These are phyloP conservation scores for Neuroterus valhalla DNA, from an alignment of 1,140 invertebrate species.

Conservation along the genomic window DNA sequence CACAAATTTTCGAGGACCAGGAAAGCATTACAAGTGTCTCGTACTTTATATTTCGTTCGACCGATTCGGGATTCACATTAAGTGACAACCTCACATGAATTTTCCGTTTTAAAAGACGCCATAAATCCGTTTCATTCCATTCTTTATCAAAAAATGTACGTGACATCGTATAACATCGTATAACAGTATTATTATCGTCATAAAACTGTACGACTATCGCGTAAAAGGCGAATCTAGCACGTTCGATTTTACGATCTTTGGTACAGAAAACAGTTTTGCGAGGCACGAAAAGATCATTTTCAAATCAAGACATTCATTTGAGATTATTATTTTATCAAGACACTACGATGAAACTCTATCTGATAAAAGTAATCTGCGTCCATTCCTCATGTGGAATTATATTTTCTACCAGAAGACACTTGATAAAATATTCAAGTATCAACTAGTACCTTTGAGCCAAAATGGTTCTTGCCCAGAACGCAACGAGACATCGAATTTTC, in stretches of 20 bases:
- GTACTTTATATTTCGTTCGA: constrained; percentile 43
- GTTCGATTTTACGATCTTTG: constrained; percentile 14
- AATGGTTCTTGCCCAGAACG: constrained; percentile 29
- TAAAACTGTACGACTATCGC: neutral
- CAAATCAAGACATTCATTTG: neutral
- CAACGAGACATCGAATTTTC: constrained; percentile 28
- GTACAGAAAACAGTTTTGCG: neutral
- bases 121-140: constrained; percentile 19
- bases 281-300: neutral
- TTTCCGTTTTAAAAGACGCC: neutral
- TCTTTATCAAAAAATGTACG: constrained; percentile 10
- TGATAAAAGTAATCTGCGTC: constrained; percentile 17
- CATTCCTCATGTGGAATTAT: constrained; percentile 21
- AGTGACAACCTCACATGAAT: neutral
- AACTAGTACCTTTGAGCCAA: constrained; percentile 26
- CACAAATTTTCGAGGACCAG: constrained; percentile 34
- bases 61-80: constrained; percentile 21
- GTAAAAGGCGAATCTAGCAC: constrained; percentile 1
- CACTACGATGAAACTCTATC: neutral
- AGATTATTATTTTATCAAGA: neutral
- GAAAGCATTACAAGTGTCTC: constrained; percentile 42
- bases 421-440: constrained; percentile 4
- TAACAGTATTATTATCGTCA: constrained; percentile 15
- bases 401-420: constrained; percentile 10
- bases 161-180: constrained; percentile 17